Conservation (phyloP, 2,113 vertebrate genomes). For the Eulemur rufifrons region DNA sequence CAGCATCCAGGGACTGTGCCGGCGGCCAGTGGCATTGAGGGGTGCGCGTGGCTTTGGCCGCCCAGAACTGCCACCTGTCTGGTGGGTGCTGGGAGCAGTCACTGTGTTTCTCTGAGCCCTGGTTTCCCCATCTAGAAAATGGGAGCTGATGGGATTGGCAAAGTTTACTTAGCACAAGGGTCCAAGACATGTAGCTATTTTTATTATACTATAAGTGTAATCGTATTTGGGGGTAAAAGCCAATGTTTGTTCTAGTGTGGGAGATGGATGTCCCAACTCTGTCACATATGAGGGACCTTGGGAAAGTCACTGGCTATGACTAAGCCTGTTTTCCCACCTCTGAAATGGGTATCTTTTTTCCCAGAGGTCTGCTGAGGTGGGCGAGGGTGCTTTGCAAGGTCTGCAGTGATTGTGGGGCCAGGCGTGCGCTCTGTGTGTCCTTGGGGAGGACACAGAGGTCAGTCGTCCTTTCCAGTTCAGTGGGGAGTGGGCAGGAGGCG, state of each 20-base stretch:
- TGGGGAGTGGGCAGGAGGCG: not conserved
- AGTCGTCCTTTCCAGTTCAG: accelerated
- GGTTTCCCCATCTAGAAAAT: not conserved
- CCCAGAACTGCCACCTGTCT: accelerated
- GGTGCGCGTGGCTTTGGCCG: not conserved
- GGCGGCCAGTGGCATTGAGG: accelerated
- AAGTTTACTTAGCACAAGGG: not conserved
- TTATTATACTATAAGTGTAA: accelerated
- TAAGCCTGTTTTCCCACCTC: not conserved
- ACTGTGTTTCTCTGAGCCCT: accelerated
- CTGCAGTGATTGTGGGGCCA: accelerated
- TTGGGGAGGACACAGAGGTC: too few species aligned
- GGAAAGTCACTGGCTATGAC: not conserved
- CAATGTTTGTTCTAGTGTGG: not conserved
- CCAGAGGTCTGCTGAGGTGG: not conserved
- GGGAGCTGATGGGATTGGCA: not conserved
- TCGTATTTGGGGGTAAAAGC: not conserved
- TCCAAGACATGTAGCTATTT: not conserved
- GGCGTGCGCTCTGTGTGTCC: too few species aligned
- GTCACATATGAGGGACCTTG: accelerated
- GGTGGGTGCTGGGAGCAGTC: accelerated
- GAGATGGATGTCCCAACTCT: not conserved
- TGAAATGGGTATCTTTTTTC: not conserved
- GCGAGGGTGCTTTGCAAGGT: not conserved
- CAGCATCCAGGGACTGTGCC: accelerated